Evolutionary conservation across 2,888 invertebrate genomes (phyloP).

Genomic region (Cheiracanthium punctorium): DNA sequence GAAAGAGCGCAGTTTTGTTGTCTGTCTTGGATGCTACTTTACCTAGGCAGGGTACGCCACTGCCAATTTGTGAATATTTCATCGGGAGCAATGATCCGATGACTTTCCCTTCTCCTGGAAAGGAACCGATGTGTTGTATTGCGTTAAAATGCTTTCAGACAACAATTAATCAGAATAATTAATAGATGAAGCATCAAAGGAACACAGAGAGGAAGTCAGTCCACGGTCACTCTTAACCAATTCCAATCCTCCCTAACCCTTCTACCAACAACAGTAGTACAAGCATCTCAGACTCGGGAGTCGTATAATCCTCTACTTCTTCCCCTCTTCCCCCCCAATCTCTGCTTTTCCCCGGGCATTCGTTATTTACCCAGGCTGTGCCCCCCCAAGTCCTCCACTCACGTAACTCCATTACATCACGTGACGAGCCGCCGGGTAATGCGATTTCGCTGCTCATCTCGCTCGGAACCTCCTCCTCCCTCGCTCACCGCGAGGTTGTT

Average conservation of each 20-base stretch:
- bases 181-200: neutral
- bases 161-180: neutral
- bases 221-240: neutral
- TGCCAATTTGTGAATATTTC: too few species aligned
- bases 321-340: neutral
- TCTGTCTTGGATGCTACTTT: too few species aligned
- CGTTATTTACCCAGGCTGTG: slow-evolving; percentile 65
- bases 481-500: slow-evolving; percentile 7
- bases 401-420: slow-evolving; percentile 70
- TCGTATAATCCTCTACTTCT: slow-evolving; percentile 8
- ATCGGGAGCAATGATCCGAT: too few species aligned
- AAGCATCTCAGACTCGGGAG: slow-evolving; percentile 29
- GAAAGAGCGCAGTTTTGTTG: too few species aligned
- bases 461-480: slow-evolving; percentile 51
- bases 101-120: too few species aligned
- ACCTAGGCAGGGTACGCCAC: too few species aligned
- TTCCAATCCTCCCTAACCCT: slow-evolving; percentile 4
- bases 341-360: slow-evolving; percentile 37
- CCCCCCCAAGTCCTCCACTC: slow-evolving; percentile 68
- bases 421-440: slow-evolving; percentile 69
- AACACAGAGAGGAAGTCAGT: neutral
- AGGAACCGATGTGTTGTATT: too few species aligned
- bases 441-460: slow-evolving; percentile 69
- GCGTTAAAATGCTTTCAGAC: neutral
- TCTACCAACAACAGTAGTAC: neutral